phyloP scores from a whole-genome alignment of 1,140 invertebrate genomes.

The Aplysia californica region DNA sequence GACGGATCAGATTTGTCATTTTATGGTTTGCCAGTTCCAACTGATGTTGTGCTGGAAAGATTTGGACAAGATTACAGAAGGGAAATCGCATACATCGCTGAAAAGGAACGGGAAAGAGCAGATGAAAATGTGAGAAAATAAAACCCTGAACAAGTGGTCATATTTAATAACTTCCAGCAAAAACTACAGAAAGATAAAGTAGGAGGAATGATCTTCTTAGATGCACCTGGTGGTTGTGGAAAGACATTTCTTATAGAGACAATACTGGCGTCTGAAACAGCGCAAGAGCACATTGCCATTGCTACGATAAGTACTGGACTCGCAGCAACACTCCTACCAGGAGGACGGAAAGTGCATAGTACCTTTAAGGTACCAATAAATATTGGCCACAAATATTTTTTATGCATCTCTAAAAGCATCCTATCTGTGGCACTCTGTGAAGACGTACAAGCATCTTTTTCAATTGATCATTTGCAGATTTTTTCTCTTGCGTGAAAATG shows the following conservation, averaged over 20 bases:
- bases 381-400: slow-evolving; percentile 32
- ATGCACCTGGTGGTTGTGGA: too few relatives aligned
- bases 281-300: background rate
- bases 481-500: too few relatives aligned
- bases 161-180: background rate
- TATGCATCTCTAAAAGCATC: slow-evolving; percentile 45
- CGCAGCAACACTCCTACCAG: slow-evolving; percentile 46
- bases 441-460: slow-evolving; percentile 18
- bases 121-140: too few relatives aligned
- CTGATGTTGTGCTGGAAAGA: too few relatives aligned
- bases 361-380: slow-evolving; percentile 29
- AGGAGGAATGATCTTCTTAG: background rate
- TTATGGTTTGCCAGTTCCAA: too few relatives aligned
- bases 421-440: slow-evolving; percentile 41
- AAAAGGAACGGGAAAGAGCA: too few relatives aligned
- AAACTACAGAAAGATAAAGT: too few relatives aligned
- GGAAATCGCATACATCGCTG: too few relatives aligned
- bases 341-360: slow-evolving; percentile 40
- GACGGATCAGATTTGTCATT: too few relatives aligned
- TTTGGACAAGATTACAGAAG: too few relatives aligned
- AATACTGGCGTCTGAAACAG: background rate
- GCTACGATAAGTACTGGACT: slow-evolving; percentile 47
- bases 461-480: too few relatives aligned
- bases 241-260: background rate
- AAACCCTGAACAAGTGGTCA: background rate